Percentiles rank a stretch among this genome's conserved stretches.
Conservation (phyloP, 2,113 vertebrate genomes). For the Chiloscyllium plagiosum region DNA sequence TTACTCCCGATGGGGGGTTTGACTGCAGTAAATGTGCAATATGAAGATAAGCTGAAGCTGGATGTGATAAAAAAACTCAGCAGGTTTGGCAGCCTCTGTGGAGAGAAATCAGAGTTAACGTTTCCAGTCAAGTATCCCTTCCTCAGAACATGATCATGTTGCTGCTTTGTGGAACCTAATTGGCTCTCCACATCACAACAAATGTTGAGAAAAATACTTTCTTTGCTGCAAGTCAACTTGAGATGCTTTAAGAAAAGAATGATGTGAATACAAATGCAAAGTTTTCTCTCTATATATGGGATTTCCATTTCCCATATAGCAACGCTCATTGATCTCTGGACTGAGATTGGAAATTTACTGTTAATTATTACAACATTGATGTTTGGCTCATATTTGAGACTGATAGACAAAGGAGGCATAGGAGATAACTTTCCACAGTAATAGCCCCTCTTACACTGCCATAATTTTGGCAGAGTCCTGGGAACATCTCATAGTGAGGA, state of each 20-base stretch:
- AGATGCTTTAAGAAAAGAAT: neutral
- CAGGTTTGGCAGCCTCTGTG: no score
- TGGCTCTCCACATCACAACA: neutral
- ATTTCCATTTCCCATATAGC: neutral
- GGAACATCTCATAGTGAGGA: neutral
- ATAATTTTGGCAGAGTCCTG: neutral
- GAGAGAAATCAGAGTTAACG: no score
- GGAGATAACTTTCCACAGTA: neutral
- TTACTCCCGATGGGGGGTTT: no score
- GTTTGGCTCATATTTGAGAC: neutral
- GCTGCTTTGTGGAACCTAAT: neutral
- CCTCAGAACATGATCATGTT: neutral
- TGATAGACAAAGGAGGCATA: neutral
- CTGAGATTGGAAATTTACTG: neutral
- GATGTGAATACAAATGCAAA: neutral
- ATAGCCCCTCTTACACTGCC: neutral
- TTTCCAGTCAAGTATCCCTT: no score
- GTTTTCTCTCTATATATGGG: neutral
- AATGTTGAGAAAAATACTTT: neutral
- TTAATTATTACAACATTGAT: neutral
- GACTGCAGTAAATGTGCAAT: no score
- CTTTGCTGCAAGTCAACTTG: neutral
- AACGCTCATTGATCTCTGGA: neutral
- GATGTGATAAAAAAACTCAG: no score
- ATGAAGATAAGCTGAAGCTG: no score